phyloP scores from a whole-genome alignment of 2,797 vertebrate species.

The Harpagifer antarcticus region DNA sequence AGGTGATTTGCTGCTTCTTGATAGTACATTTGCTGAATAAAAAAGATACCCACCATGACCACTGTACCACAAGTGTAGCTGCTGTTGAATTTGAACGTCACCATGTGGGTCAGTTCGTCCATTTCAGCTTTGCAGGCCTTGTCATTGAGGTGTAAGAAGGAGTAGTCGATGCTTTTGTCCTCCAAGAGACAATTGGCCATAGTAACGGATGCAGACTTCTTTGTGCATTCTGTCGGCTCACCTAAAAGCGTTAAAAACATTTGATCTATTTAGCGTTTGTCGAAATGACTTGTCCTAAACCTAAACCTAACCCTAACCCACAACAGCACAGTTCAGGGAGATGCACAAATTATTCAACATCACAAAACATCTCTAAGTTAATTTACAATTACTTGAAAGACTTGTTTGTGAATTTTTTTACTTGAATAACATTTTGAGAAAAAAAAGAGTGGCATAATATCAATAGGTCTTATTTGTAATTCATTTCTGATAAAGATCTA shows the following conservation, averaged over 20 bases:
- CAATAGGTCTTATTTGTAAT: background rate
- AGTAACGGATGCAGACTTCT: background rate
- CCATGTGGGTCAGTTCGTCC: conserved; percentile 50
- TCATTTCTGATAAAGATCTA: background rate
- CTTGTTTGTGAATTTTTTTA: background rate
- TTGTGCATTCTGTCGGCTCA: conserved; percentile 7
- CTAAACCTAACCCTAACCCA: too few species aligned
- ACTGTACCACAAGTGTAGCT: conserved; percentile 43
- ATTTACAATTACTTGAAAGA: background rate
- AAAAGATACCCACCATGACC: conserved; percentile 30
- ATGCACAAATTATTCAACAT: background rate
- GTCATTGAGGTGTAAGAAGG: conserved; percentile 47
- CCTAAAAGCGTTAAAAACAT: conserved; percentile 16
- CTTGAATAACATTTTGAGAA: background rate
- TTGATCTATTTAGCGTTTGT: background rate
- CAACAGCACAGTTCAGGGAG: background rate
- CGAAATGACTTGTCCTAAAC: background rate
- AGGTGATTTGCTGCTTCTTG: background rate
- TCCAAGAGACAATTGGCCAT: conserved; percentile 41
- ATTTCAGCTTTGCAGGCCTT: conserved; percentile 40
- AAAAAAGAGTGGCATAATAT: background rate
- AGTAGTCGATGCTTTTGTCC: conserved; percentile 34
- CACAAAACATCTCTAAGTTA: background rate
- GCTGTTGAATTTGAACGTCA: conserved; percentile 38
- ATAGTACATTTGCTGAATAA: background rate